Percentiles rank a stretch among this genome's conserved stretches.
Evolutionary conservation across 2,797 vertebrate genomes (phyloP).

Genomic region (Scleropages formosus): DNA sequence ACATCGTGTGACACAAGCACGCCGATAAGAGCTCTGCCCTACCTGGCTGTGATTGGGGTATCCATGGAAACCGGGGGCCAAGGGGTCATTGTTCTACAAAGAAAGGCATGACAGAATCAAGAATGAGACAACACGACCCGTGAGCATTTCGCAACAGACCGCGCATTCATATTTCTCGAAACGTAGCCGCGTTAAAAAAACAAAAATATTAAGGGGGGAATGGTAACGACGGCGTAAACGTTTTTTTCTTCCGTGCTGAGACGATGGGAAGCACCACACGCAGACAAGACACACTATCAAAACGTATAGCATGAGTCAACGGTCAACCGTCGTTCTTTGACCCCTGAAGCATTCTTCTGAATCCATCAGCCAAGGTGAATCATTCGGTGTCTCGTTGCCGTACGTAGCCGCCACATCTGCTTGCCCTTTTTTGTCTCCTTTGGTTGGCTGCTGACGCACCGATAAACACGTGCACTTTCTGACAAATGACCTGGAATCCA

Average conservation of each 20-base stretch:
- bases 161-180: background rate
- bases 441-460: constrained; percentile 17
- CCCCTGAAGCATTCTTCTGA: background rate
- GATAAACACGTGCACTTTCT: constrained; percentile 15
- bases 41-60: constrained; percentile 86
- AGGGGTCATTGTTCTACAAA: constrained; percentile 82
- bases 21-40: constrained; percentile 52
- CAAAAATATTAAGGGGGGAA: background rate
- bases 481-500: background rate
- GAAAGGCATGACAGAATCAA: constrained; percentile 33
- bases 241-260: too few species aligned
- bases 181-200: background rate
- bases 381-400: background rate
- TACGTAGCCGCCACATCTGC: background rate
- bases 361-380: constrained; percentile 18
- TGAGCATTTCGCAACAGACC: background rate
- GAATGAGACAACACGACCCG: constrained; percentile 21
- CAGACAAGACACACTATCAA: background rate
- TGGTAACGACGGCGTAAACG: background rate
- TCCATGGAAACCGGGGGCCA: constrained; percentile 91
- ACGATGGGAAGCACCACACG: background rate
- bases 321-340: constrained; percentile 15
- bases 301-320: constrained; percentile 18
- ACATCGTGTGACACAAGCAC: background rate
- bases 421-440: constrained; percentile 2